These are phyloP conservation scores for Nomada ferruginata DNA, from an alignment of 2,888 invertebrate genomes.

Conservation along the genomic window DNA sequence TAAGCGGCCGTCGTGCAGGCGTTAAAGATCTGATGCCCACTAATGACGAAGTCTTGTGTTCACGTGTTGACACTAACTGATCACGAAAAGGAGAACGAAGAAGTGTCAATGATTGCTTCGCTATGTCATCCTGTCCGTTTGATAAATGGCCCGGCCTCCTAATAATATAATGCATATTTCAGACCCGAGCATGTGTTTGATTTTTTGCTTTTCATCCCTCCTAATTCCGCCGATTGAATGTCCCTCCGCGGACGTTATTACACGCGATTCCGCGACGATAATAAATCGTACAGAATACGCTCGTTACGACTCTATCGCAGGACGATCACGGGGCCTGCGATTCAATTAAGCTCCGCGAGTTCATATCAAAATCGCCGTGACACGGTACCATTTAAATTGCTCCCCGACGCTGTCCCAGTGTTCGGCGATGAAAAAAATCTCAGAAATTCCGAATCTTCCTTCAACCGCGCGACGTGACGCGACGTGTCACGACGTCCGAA, in stretches of 20 bases:
- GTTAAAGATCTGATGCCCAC: conserved; percentile 77
- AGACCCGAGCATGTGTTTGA: not conserved
- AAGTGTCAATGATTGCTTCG: conserved; percentile 65
- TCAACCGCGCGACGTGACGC: not conserved
- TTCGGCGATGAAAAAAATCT: too few relatives aligned
- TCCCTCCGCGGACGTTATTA: not conserved
- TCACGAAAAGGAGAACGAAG: conserved; percentile 66
- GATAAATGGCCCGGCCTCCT: conserved; percentile 57
- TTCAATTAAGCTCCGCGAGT: not conserved
- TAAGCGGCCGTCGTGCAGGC: conserved; percentile 71
- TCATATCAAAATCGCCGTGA: not conserved
- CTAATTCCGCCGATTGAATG: conserved; percentile 1
- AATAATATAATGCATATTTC: conserved; percentile 38
- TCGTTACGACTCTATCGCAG: conserved; percentile 5
- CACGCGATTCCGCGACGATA: not conserved
- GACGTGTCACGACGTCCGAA: not conserved
- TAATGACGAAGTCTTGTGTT: conserved; percentile 79
- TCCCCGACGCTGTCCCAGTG: too few relatives aligned
- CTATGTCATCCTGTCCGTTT: conserved; percentile 59
- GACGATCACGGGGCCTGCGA: not conserved
- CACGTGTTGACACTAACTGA: conserved; percentile 76
- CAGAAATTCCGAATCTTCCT: too few relatives aligned
- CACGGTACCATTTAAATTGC: not conserved
- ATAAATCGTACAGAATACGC: not conserved
- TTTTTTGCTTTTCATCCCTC: not conserved